Base-by-base conservation (phyloP, 1,140 invertebrate genomes). In the Zaprionus vittiger region DNA sequence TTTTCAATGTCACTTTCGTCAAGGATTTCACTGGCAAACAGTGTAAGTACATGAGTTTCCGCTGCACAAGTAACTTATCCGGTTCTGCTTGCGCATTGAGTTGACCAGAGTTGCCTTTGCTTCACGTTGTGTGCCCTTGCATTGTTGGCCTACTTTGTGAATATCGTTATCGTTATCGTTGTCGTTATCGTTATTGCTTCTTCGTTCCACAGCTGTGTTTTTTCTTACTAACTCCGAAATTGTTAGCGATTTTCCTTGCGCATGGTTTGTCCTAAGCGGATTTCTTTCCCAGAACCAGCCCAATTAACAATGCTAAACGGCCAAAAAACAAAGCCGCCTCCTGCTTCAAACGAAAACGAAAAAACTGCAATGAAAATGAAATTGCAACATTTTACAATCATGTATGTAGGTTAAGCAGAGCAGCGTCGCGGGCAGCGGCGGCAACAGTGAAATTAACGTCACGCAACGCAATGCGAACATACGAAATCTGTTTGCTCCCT, bases 401-500 rank as follows among this genome's bases (percentile, higher is more conserved):
- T 84, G 61, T 76, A 52, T 52, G 11, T 52, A 91, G 89, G 87
- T 91, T 78, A 91, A 91, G 70, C 81, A 77, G 61, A 75, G 73
- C 60, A 79, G 63, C 65, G 69, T 52, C 37, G 55, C 38, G 4
- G 72, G 69, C 37, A 57, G 64, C 26, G 56, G 54, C 68, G 47
- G 47, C 44, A 31, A 14, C 67, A 86, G 70, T 73, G 79, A 91
- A 79, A 73, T 86, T 62, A 79, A 72, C 64, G 72, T 73, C 37
- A 72, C 70, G 22, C 80, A 86, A 55, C 87, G 87, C 72, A 91
- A 91, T 78, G 87, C 74, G 60, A 91, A 83, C 70, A 82, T 91
- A 81, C 89, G 83, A 57, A 91, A 84, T 73, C 81, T 91, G 60
- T 91, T 91, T 73, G 81, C 83, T 24, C 85, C 85, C 22, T 60